These are phyloP conservation scores for Riparia riparia DNA, from an alignment of 2,113 vertebrate genomes.

Conservation along the genomic window DNA sequence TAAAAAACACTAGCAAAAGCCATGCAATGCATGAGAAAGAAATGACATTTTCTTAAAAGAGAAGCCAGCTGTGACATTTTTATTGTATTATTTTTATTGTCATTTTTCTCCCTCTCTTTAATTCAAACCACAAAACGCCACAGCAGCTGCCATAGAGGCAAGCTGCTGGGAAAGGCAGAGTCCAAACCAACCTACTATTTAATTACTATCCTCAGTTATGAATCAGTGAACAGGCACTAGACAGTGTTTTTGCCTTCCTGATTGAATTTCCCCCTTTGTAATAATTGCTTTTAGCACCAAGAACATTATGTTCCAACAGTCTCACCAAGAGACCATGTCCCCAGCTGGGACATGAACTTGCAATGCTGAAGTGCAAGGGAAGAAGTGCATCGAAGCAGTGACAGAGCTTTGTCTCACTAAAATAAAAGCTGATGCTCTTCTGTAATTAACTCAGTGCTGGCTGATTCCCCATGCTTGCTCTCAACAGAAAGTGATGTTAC, in stretches of 20 bases:
- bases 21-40: not conserved
- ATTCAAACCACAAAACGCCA: not conserved
- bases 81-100: slow-evolving; percentile 8
- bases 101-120: not conserved
- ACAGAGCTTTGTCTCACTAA: not conserved
- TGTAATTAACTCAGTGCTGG: slow-evolving; percentile 46
- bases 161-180: not conserved
- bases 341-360: slow-evolving; percentile 17
- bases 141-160: not conserved
- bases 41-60: not conserved
- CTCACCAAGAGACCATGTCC: not conserved
- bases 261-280: not conserved
- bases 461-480: slow-evolving; percentile 29
- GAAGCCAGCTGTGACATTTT: not conserved
- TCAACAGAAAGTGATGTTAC: slow-evolving; percentile 41
- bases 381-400: not conserved
- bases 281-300: slow-evolving; percentile 21
- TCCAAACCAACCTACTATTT: not conserved
- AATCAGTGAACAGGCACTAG: slow-evolving; percentile 26
- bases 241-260: not conserved
- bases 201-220: slow-evolving; percentile 26
- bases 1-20: not conserved
- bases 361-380: not conserved
- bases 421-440: not conserved
- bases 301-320: not conserved